These are phyloP conservation scores for Erythrocercus mccallii DNA, from an alignment of 2,113 vertebrate species.

Conservation along the genomic window DNA sequence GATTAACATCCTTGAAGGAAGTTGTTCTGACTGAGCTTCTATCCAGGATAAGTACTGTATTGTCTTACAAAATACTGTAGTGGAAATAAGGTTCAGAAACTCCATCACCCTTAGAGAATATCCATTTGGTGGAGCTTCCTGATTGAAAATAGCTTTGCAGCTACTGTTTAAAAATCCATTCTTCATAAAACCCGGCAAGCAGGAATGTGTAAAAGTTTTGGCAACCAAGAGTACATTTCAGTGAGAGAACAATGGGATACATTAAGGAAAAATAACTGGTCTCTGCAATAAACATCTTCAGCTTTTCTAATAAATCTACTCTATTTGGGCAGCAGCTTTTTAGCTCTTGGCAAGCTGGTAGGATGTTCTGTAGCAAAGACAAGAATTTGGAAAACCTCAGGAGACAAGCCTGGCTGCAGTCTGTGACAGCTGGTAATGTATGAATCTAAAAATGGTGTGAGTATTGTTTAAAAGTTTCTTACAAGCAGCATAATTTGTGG, in stretches of 20 bases:
- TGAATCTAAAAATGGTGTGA: neutral
- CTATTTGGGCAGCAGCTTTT: neutral
- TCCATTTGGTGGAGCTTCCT: neutral
- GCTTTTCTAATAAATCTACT: neutral
- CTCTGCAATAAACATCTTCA: neutral
- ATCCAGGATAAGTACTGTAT: neutral
- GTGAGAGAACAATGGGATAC: neutral
- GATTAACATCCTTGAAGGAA: neutral
- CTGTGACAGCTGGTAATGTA: neutral
- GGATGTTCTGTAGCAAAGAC: neutral
- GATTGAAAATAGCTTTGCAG: neutral
- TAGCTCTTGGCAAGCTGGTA: constrained; percentile 6
- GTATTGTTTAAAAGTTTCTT: neutral
- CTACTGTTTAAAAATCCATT: neutral
- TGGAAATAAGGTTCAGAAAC: neutral
- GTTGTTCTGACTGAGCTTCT: neutral
- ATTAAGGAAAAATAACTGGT: neutral
- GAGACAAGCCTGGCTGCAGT: neutral
- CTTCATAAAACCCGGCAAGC: neutral
- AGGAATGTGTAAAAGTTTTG: neutral
- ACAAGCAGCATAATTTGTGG: neutral
- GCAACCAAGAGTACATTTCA: neutral
- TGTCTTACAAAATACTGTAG: neutral
- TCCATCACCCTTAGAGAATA: neutral
- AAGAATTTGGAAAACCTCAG: neutral